Percentiles rank a stretch among this genome's conserved stretches.
phyloP scores from a whole-genome alignment of 2,888 invertebrate genomes.

The Amiota communis region DNA sequence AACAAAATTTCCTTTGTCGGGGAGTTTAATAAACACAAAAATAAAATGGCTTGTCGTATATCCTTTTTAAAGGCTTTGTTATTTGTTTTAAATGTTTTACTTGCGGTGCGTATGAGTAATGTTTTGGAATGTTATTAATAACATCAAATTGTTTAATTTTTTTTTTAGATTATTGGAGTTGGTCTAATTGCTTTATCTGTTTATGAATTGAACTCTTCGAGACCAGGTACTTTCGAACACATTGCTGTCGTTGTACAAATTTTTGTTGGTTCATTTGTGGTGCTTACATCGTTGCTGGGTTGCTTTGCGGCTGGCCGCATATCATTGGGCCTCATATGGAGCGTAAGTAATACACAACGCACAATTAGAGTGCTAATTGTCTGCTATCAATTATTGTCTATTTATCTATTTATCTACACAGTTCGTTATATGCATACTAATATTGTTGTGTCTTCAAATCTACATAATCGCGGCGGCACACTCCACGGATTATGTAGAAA shows the following conservation, averaged over 20 bases:
- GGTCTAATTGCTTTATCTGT: constrained; percentile 64
- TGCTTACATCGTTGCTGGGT: constrained; percentile 89
- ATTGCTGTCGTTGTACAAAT: constrained; percentile 74
- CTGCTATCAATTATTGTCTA: not conserved
- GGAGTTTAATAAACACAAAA: not conserved
- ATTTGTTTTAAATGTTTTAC: constrained; percentile 61
- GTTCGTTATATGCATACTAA: constrained; percentile 82
- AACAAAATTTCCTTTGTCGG: not conserved
- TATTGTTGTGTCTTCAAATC: constrained; percentile 81
- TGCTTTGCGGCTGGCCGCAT: constrained; percentile 91
- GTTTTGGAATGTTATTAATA: not conserved
- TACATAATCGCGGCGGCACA: constrained; percentile 66
- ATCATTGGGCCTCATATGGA: constrained; percentile 89
- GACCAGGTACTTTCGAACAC: constrained; percentile 67
- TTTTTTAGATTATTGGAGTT: constrained; percentile 60
- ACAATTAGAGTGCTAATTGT: constrained; percentile 2
- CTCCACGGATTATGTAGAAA: constrained; percentile 62
- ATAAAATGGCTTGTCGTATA: constrained; percentile 60
- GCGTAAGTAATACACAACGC: constrained; percentile 75
- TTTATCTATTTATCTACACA: constrained; percentile 69
- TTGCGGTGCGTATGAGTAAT: constrained; percentile 66
- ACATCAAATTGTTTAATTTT: not conserved
- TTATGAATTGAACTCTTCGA: constrained; percentile 63
- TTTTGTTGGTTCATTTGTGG: constrained; percentile 81
- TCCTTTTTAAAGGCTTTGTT: constrained; percentile 62